Evolutionary conservation across 2,888 invertebrate genomes (phyloP).

Genomic region (Leptarthrus brevirostris): DNA sequence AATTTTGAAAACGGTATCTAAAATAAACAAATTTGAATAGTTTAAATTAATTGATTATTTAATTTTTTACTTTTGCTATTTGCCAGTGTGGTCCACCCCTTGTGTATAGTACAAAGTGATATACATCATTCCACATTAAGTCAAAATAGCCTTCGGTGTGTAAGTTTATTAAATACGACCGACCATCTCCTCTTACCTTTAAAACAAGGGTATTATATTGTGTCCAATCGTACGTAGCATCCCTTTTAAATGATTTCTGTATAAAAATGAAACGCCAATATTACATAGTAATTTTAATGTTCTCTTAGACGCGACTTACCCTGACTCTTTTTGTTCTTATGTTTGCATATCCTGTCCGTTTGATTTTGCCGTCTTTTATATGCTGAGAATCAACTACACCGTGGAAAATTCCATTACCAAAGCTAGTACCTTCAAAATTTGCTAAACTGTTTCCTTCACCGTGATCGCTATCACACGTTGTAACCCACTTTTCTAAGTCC

Average conservation of each 20-base stretch:
- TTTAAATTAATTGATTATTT: neutral
- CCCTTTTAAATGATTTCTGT: slow-evolving; percentile 85
- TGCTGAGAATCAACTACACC: slow-evolving; percentile 77
- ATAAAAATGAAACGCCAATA: neutral
- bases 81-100: slow-evolving; percentile 99
- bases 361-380: slow-evolving; percentile 83
- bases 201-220: slow-evolving; percentile 80
- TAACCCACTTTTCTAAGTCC: slow-evolving; percentile 76
- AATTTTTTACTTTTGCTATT: slow-evolving; percentile 76
- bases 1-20: slow-evolving; percentile 97
- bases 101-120: slow-evolving; percentile 87
- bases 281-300: neutral
- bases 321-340: slow-evolving; percentile 75
- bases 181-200: slow-evolving; percentile 92
- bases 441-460: slow-evolving; percentile 82
- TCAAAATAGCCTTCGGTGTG: slow-evolving; percentile 82
- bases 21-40: slow-evolving; percentile 62
- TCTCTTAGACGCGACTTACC: slow-evolving; percentile 67
- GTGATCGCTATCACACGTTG: slow-evolving; percentile 84
- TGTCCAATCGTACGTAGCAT: slow-evolving; percentile 78
- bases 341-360: slow-evolving; percentile 85
- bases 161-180: slow-evolving; percentile 87
- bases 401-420: slow-evolving; percentile 78
- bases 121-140: slow-evolving; percentile 89
- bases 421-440: slow-evolving; percentile 73